Conservation (phyloP, 2,113 vertebrate species). For the Bos indicus region DNA sequence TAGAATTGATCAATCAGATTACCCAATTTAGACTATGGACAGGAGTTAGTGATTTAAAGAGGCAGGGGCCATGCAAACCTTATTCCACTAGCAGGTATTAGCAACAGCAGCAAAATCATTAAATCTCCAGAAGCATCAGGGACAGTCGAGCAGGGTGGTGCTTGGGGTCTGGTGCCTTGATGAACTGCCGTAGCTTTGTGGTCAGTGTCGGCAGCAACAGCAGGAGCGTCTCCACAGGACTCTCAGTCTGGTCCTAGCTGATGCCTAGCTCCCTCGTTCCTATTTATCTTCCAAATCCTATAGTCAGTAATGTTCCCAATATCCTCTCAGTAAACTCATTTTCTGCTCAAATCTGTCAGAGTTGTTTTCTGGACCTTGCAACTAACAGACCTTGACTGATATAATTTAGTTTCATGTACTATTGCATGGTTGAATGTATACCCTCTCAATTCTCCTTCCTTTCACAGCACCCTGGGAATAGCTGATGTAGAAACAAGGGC, state of each 20-base stretch:
- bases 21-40: not conserved
- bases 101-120: not conserved
- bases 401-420: not conserved
- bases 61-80: not conserved
- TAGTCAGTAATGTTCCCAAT: not conserved
- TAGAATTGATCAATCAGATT: not conserved
- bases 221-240: not conserved
- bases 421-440: not conserved
- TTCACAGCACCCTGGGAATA: not conserved
- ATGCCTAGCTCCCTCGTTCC: not conserved
- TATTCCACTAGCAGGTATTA: not conserved
- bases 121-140: not conserved
- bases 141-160: not conserved
- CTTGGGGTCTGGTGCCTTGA: not conserved
- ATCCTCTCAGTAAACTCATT: slow-evolving; percentile 9
- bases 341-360: slow-evolving; percentile 1
- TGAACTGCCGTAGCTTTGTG: rapidly evolving
- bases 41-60: not conserved
- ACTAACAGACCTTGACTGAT: not conserved
- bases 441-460: not conserved
- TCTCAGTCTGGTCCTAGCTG: not conserved
- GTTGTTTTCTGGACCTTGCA: not conserved
- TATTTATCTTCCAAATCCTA: not conserved
- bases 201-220: not conserved
- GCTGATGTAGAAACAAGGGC: not conserved